Base-by-base conservation (phyloP, 1,140 invertebrate genomes). In the Thereuonema tuberculata region DNA sequence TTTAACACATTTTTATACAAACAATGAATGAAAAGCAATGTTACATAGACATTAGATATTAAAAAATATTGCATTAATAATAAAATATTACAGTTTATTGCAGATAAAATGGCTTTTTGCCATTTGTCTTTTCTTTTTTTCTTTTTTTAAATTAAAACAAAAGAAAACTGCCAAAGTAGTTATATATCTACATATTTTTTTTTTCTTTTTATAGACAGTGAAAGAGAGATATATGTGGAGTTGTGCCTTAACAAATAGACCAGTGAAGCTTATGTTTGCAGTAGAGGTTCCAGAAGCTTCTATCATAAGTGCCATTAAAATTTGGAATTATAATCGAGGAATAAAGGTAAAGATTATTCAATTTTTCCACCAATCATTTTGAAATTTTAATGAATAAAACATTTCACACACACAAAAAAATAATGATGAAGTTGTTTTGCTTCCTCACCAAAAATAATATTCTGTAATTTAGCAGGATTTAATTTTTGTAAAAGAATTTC, bases 211-310 rank as follows among this genome's bases (percentile, higher is more conserved):
- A 20, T 55, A 55, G 53, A 55, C 53, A 14, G 53, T 55, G 26
- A 55, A 55, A 55, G 53, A 55, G 28, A 14, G 53, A 3, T 55
- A 55, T 25, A 55, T 55, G 53, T 55, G 53, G 53, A 55, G 53
- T 21, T 55, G 53, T 55, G 28, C 25, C 28, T 55, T 55, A 29
- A 14, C 25, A 3, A 9, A 9, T 3, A 25, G 27, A 29, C 53
- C 53, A 55, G 53, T 55, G 9, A 25, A 26, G 24, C 53, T 55
- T 14, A 14, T 26, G 26, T 55, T 55, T 55, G 3, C 3, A 3
- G 5, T 50, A 17, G 48, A 50, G n/a, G 12, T 14, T 9, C 23
- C 24, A 9, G 12, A 26, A 9, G 26, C 25, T 17, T 23, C 9
- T 5, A 17, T 12, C 9, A 9, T 29, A 12, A 25, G 14, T 14